A percentile compares a stretch with the other conserved stretches of the same genome.
Evolutionary conservation across 2,113 vertebrate genomes (phyloP).

Genomic region (Gopherus flavomarginatus): DNA sequence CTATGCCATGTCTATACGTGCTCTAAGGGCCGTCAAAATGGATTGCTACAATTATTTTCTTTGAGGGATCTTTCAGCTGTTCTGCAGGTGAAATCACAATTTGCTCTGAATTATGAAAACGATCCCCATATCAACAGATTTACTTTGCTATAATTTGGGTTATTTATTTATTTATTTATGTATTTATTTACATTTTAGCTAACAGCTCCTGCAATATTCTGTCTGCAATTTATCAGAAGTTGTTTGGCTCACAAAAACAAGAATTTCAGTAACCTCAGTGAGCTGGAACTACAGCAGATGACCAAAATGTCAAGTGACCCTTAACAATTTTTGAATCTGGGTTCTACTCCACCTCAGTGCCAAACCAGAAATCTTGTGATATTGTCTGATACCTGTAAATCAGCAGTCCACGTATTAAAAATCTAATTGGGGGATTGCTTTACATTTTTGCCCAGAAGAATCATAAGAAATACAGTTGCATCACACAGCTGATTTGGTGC

Average conservation of each 20-base stretch:
- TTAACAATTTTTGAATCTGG: conserved; percentile 21
- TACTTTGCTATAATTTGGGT: not conserved
- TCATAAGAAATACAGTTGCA: conserved; percentile 37
- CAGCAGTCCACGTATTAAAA: conserved; percentile 41
- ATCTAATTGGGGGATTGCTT: conserved; percentile 40
- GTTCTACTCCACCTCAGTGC: conserved; percentile 36
- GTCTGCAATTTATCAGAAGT: not conserved
- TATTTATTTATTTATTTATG: not conserved
- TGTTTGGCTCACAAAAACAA: not conserved
- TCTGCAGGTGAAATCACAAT: not conserved
- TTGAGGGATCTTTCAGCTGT: not conserved
- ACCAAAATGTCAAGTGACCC: not conserved
- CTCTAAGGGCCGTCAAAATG: not conserved
- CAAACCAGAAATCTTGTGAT: conserved; percentile 40
- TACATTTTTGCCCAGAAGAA: conserved; percentile 42
- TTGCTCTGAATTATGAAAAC: not conserved
- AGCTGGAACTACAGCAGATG: conserved; percentile 7
- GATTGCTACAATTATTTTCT: not conserved
- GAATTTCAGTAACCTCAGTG: not conserved
- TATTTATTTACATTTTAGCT: not conserved
- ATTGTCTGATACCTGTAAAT: not conserved
- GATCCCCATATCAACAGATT: not conserved
- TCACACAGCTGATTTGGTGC: not conserved
- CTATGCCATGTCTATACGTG: not conserved
- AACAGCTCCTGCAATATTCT: not conserved